Evolutionary conservation across 2,113 vertebrate genomes (phyloP).

Genomic region (Shinisaurus crocodilurus): DNA sequence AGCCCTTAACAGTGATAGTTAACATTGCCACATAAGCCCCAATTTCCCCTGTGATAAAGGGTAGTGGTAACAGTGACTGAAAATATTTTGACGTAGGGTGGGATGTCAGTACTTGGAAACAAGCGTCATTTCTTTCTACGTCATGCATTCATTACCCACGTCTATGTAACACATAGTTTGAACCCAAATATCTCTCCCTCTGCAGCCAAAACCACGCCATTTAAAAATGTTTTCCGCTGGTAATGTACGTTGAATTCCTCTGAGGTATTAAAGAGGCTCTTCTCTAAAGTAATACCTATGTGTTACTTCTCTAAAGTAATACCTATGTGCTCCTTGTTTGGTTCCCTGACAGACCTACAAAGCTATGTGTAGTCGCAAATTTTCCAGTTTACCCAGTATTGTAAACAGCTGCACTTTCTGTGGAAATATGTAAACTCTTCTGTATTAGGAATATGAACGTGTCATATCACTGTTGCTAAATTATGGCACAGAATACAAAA

Average conservation of each 20-base stretch:
- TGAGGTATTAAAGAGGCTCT: not conserved
- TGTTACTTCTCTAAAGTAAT: not conserved
- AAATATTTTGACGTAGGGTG: too few species aligned
- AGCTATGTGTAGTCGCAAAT: not conserved
- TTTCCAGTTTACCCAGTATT: slow-evolving; percentile 21
- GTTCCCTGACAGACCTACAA: slow-evolving; percentile 31
- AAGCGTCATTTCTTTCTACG: too few species aligned
- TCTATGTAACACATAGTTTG: not conserved
- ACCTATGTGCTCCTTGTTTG: not conserved
- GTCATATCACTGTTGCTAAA: slow-evolving; percentile 30
- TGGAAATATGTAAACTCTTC: slow-evolving; percentile 36
- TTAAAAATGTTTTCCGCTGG: not conserved
- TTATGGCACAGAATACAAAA: not conserved
- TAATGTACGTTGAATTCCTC: not conserved
- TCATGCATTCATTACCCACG: too few species aligned
- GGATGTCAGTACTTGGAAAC: too few species aligned
- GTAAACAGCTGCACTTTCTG: slow-evolving; percentile 42
- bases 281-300: not conserved
- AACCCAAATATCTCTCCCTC: not conserved
- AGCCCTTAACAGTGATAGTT: too few species aligned
- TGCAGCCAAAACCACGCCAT: not conserved
- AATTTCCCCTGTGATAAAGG: too few species aligned
- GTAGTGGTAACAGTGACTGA: too few species aligned
- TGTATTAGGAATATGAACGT: slow-evolving; percentile 41
- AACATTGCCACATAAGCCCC: too few species aligned